These are phyloP conservation scores for Stenichneumon culpator DNA, from an alignment of 2,888 invertebrate species.

Conservation along the genomic window DNA sequence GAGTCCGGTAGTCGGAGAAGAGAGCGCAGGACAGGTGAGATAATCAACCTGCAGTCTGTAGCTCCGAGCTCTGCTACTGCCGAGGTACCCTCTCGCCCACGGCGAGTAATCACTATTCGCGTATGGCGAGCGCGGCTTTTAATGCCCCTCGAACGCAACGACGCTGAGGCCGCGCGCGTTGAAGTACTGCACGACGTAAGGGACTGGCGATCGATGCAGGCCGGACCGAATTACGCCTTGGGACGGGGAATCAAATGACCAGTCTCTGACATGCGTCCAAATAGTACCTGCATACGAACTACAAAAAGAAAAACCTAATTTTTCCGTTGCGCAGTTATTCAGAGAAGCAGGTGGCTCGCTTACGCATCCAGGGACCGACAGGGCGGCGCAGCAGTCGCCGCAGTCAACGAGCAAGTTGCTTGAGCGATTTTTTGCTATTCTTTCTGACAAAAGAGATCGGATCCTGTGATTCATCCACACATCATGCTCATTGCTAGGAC, in stretches of 20 bases:
- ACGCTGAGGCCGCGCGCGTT: conserved; percentile 4
- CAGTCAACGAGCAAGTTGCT: not conserved
- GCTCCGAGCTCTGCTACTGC: conserved; percentile 76
- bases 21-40: conserved; percentile 83
- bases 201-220: not conserved
- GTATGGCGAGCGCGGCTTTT: conserved; percentile 76
- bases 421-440: not conserved
- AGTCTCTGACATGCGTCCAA: not conserved
- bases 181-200: not conserved
- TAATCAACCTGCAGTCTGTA: conserved; percentile 81
- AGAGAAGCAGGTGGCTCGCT: not conserved
- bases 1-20: conserved; percentile 77
- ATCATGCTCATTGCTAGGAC: too few species aligned
- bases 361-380: not conserved
- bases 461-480: too few species aligned
- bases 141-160: conserved; percentile 73
- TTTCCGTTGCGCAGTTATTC: not conserved
- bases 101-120: conserved; percentile 81
- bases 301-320: not conserved
- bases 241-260: not conserved
- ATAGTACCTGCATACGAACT: not conserved
- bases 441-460: too few species aligned
- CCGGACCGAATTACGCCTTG: not conserved
- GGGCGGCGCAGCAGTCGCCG: not conserved
- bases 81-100: conserved; percentile 67